These are phyloP conservation scores for Elegia similella DNA, from an alignment of 2,888 invertebrate genomes.

Conservation along the genomic window DNA sequence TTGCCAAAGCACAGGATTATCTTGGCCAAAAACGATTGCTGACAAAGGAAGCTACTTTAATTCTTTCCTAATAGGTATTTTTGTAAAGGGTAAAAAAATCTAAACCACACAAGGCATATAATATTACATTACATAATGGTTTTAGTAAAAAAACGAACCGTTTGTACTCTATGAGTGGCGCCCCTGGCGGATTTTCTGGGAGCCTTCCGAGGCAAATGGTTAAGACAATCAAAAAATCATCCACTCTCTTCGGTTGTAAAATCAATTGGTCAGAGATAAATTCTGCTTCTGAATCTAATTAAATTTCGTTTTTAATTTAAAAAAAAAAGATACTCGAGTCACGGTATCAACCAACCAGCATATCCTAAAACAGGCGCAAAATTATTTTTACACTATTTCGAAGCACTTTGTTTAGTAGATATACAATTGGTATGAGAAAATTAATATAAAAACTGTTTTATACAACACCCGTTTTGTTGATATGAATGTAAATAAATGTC, in stretches of 20 bases:
- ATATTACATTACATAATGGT: not conserved
- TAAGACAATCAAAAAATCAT: not conserved
- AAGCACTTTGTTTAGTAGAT: conserved; percentile 70
- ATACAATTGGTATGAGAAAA: conserved; percentile 69
- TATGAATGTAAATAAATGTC: conserved; percentile 83
- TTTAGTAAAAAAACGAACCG: no score
- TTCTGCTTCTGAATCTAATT: not conserved
- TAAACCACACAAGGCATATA: not conserved
- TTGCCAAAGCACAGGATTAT: no score
- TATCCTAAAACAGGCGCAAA: conserved; percentile 54
- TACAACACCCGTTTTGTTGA: conserved; percentile 83
- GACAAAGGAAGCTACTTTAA: no score
- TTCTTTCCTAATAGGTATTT: no score
- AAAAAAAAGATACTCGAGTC: conserved; percentile 33
- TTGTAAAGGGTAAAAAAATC: no score
- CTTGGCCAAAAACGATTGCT: no score
- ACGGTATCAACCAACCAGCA: conserved; percentile 50
- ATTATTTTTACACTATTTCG: conserved; percentile 70
- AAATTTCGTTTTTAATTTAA: not conserved
- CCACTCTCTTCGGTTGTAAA: not conserved
- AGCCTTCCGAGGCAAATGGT: no score
- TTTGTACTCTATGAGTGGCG: no score
- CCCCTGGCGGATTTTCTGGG: no score
- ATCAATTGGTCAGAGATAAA: not conserved
- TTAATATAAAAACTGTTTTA: conserved; percentile 75